A percentile compares a stretch with the other conserved stretches of the same genome.
Evolutionary conservation across 2,797 vertebrate species (phyloP).

Genomic region (Aldrovandia affinis): DNA sequence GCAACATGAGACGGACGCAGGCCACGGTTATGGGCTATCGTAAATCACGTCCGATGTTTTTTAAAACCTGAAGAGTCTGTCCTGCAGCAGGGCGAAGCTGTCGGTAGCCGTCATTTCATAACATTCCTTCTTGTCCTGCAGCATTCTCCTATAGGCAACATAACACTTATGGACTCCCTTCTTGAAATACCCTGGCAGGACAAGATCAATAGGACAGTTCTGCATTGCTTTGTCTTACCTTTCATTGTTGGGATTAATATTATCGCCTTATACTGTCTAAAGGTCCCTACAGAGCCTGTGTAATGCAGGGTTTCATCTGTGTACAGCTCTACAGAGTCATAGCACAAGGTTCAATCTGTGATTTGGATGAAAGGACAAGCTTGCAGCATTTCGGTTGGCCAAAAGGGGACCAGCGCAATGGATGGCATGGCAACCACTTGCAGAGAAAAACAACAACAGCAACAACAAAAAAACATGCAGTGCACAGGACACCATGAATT

Average conservation of each 20-base stretch:
- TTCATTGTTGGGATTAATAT: background rate
- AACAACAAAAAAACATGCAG: background rate
- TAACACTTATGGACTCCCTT: background rate
- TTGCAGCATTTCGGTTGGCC: background rate
- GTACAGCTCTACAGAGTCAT: background rate
- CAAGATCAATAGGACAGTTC: background rate
- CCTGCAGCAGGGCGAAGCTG: background rate
- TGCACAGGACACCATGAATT: background rate
- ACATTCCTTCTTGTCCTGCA: background rate
- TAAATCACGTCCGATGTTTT: background rate
- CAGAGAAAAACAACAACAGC: background rate
- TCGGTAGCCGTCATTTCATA: background rate
- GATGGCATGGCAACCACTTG: background rate
- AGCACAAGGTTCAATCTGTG: background rate
- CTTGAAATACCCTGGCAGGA: background rate
- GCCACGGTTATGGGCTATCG: slow-evolving; percentile 11
- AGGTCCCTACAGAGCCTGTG: background rate
- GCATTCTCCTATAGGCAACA: background rate
- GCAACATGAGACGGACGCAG: slow-evolving; percentile 43
- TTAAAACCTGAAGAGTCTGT: background rate
- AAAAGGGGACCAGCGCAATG: background rate
- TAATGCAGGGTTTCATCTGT: background rate
- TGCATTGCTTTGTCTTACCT: background rate
- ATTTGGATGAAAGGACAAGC: background rate
- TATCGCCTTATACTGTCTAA: background rate